A percentile compares a stretch with the other conserved stretches of the same genome.
These are phyloP conservation scores for Diplazon laetatorius DNA, from an alignment of 2,888 invertebrate genomes.

Conservation along the genomic window DNA sequence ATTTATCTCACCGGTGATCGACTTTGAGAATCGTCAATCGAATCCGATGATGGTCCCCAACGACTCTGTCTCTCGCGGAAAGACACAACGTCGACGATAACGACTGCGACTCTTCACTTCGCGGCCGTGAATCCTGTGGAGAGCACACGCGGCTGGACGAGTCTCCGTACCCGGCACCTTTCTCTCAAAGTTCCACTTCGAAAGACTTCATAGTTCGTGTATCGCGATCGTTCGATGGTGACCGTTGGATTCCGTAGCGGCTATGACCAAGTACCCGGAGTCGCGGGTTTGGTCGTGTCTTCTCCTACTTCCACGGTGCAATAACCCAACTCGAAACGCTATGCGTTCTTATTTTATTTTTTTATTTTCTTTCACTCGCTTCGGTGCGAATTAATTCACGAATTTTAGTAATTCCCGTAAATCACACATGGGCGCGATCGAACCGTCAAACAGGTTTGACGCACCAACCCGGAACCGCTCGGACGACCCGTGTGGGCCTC, in stretches of 20 bases:
- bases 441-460: slow-evolving; percentile 13
- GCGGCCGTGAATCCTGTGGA: slow-evolving; percentile 62
- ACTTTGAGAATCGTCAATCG: slow-evolving; percentile 12
- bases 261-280: slow-evolving; percentile 18
- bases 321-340: slow-evolving; percentile 14
- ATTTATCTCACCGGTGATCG: slow-evolving; percentile 52
- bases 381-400: slow-evolving; percentile 3
- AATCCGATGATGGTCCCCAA: slow-evolving; percentile 18
- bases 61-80: slow-evolving; percentile 22
- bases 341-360: slow-evolving; percentile 7
- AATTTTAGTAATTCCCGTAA: not conserved
- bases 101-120: slow-evolving; percentile 32
- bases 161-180: slow-evolving; percentile 66
- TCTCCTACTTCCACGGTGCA: slow-evolving; percentile 47
- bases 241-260: slow-evolving; percentile 29
- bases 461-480: not conserved
- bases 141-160: slow-evolving; percentile 45
- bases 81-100: slow-evolving; percentile 19
- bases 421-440: slow-evolving; percentile 8
- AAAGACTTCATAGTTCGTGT: slow-evolving; percentile 64
- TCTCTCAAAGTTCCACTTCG: slow-evolving; percentile 69
- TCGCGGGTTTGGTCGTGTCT: slow-evolving; percentile 28
- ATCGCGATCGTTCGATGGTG: slow-evolving; percentile 56
- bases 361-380: slow-evolving; percentile 10
- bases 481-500: slow-evolving; percentile 3